Evolutionary conservation across 2,113 vertebrate species (phyloP), one percentile per base, ranked within the genome.

Genomic region (Megaceryle torquata): DNA sequence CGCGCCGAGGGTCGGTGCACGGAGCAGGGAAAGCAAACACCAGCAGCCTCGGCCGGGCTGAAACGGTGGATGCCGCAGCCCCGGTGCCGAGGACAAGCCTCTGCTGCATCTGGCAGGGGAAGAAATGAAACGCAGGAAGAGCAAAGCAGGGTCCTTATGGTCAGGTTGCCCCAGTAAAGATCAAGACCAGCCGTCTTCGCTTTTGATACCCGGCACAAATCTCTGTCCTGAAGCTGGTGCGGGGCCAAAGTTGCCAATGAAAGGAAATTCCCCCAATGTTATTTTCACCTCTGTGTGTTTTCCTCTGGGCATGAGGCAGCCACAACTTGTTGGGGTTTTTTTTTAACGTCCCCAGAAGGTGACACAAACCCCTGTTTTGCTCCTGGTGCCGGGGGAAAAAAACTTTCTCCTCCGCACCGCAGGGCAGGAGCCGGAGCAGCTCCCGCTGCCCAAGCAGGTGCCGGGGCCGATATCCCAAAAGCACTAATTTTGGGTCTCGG

Each of bases 1-100:
- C 8, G 0, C 13, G 5, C 78, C 1, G 1, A 14, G 77, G 43
- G 15, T 33, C 4, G 3, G 37, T 1, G 13, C 13, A 7, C 2
- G 4, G 68, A n/a, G 74, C 60, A 5, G 51, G 69, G 56, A 57
- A 15, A 59, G 61, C 61, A 50, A 43, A 48, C 2, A 8, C 26
- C 1, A 2, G 37, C 77, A 68, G 57, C 63, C 63, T 41, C 15
- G 0, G 16, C 44, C 4, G 1, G 17, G 76, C 59, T 8, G 4
- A 14, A 26, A 3, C 7, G 4, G 33, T 0, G 6, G n/a, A 31
- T 86, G 79, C 70, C 18, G 6, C 0, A 0, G 43, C 29, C 63
- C 16, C 4, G 1, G 43, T 3, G 67, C 37, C 24, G 51, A 60
- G 50, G 37, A 48, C 74, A 43, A 60, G 37, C 28, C 57, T 46